phyloP scores from a whole-genome alignment of 2,797 vertebrate species.

The Varecia variegata region DNA sequence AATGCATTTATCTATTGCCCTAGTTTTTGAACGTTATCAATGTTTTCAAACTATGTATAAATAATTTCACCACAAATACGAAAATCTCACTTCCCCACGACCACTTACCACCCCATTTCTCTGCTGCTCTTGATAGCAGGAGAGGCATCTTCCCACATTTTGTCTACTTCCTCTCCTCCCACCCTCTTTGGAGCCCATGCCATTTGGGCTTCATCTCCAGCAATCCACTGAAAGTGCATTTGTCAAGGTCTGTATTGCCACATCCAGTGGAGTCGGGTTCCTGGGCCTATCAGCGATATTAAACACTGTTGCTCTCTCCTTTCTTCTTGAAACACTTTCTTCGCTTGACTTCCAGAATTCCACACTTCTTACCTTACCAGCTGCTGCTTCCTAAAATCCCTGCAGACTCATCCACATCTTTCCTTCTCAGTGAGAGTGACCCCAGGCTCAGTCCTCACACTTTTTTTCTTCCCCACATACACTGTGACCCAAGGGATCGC shows the following conservation, averaged over 20 bases:
- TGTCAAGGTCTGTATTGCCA: too few species aligned
- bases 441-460: neutral
- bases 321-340: neutral
- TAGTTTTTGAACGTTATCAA: neutral
- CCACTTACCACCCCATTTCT: neutral
- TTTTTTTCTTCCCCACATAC: neutral
- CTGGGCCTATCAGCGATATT: neutral
- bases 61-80: neutral
- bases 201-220: neutral
- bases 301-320: neutral
- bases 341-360: neutral
- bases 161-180: neutral
- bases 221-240: neutral
- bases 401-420: neutral
- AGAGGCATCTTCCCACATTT: neutral
- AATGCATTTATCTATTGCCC: neutral
- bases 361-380: neutral
- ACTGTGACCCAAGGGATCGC: neutral
- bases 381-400: neutral
- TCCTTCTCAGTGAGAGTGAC: neutral
- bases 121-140: neutral
- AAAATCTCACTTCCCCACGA: neutral
- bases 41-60: neutral
- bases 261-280: neutral
- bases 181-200: neutral